Percentiles rank a stretch among this genome's conserved stretches.
These are phyloP conservation scores for Meda fulgida DNA, from an alignment of 2,797 vertebrate species.

Conservation along the genomic window DNA sequence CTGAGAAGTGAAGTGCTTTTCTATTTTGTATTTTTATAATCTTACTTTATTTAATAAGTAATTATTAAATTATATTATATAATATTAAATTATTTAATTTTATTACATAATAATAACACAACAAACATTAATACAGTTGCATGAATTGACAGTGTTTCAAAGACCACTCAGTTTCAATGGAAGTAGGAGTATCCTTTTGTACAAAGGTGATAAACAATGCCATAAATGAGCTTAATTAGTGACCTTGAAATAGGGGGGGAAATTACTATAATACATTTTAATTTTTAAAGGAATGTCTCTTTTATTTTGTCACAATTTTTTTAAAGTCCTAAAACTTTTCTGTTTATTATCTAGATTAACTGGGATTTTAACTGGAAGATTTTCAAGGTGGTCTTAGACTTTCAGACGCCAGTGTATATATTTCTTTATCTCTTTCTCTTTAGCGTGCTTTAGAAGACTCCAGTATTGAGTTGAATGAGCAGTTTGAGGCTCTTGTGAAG, in stretches of 20 bases:
- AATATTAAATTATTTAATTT: too few species aligned
- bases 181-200: too few species aligned
- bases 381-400: not conserved
- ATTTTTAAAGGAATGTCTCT: too few species aligned
- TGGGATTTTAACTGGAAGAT: not conserved
- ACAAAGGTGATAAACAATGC: too few species aligned
- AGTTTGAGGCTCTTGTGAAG: conserved; percentile 45
- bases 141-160: too few species aligned
- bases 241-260: too few species aligned
- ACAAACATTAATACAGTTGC: too few species aligned
- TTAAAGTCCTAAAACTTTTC: not conserved
- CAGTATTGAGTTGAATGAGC: conserved; percentile 23
- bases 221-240: too few species aligned
- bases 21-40: not conserved
- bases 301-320: too few species aligned
- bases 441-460: conserved; percentile 47
- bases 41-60: not conserved
- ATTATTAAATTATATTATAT: too few species aligned
- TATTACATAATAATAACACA: not conserved
- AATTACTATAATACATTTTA: too few species aligned
- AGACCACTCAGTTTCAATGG: too few species aligned
- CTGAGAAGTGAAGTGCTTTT: not conserved
- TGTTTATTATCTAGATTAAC: not conserved
- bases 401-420: not conserved
- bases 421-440: not conserved